phyloP scores from a whole-genome alignment of 35 echinoderm and acorn worm species.

The Amphiura filiformis region DNA sequence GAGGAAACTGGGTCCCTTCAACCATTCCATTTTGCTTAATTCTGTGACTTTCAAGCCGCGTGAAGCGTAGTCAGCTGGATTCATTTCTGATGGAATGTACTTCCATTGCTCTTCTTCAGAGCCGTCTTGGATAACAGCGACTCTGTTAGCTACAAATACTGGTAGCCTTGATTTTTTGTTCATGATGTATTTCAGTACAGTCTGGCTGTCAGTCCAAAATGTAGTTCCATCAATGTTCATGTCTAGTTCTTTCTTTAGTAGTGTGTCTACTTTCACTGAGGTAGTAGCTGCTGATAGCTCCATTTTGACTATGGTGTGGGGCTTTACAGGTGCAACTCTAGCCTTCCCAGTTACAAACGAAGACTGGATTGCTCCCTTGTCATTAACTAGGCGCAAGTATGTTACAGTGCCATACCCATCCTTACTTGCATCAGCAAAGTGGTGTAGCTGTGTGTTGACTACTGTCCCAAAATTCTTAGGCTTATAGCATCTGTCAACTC shows the following conservation, averaged over 20 bases:
- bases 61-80: slow-evolving; percentile 41
- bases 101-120: slow-evolving; percentile 20
- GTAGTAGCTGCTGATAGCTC: slow-evolving; percentile 53
- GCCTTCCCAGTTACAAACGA: slow-evolving; percentile 12
- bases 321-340: slow-evolving; percentile 64
- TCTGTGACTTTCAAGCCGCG: slow-evolving; percentile 23
- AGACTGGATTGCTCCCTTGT: slow-evolving; percentile 7
- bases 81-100: not conserved
- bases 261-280: not conserved
- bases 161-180: slow-evolving; percentile 28
- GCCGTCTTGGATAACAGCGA: slow-evolving; percentile 44
- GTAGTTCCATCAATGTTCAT: too few species aligned
- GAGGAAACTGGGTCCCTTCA: slow-evolving; percentile 47
- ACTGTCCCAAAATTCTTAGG: not conserved
- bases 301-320: slow-evolving; percentile 31
- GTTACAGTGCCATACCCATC: slow-evolving; percentile 41
- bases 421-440: slow-evolving; percentile 65
- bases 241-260: too few species aligned
- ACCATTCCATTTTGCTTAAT: slow-evolving; percentile 6
- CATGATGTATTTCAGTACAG: slow-evolving; percentile 51
- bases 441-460: slow-evolving; percentile 45
- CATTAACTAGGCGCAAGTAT: slow-evolving; percentile 46
- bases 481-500: slow-evolving; percentile 35
- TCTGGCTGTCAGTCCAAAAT: slow-evolving; percentile 52
- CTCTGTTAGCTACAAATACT: slow-evolving; percentile 49